Evolutionary conservation across 2,797 vertebrate genomes (phyloP), one percentile per base, ranked within the genome.

Genomic region (Masticophis lateralis): DNA sequence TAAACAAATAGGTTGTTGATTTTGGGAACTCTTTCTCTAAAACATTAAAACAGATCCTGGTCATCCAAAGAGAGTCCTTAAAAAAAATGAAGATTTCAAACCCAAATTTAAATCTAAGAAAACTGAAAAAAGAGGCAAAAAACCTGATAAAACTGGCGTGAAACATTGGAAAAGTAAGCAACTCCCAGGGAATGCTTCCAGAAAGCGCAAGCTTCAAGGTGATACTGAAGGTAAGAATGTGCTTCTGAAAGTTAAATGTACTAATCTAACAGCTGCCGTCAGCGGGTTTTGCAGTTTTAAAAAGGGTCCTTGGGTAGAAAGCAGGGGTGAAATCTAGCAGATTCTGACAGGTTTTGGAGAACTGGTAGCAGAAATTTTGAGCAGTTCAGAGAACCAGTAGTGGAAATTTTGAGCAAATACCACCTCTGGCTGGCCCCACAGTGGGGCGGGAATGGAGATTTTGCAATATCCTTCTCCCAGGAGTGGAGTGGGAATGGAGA

Each of bases 151-250:
- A 96, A 95, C 94, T 61, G 43, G 92, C 87, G 93, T 97, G 28
- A 97, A 97, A 90, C 97, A 97, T 13, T 97, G 98, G 86, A 98
- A 96, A 93, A 97, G 88, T 90, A 97, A 97, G 92, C 96, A 97
- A 53, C 96, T 95, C 43, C 91, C 95, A 27, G 96, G 96, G 92
- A 97, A 96, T 47, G 91, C 95, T 91, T 92, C 90, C 10, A 98
- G 94, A 94, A 98, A 97, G 83, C 97, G 97, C 83, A 97, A 98
- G 88, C 91, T 94, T 20, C 96, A 96, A 66, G 94, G 91, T 90
- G 92, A 86, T 89, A 92, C 95, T 88, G 93, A 96, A 3, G 97
- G 97, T 97, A 32, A 95, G 96, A 79, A 74, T 43, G 11, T 69
- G 7, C 18, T 32, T 47, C 43, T 47, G 20, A 83, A 83, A 83